Evolutionary conservation across 2,113 vertebrate species (phyloP), one percentile per base, ranked within the genome.

Genomic region (Polyodon spathula): DNA sequence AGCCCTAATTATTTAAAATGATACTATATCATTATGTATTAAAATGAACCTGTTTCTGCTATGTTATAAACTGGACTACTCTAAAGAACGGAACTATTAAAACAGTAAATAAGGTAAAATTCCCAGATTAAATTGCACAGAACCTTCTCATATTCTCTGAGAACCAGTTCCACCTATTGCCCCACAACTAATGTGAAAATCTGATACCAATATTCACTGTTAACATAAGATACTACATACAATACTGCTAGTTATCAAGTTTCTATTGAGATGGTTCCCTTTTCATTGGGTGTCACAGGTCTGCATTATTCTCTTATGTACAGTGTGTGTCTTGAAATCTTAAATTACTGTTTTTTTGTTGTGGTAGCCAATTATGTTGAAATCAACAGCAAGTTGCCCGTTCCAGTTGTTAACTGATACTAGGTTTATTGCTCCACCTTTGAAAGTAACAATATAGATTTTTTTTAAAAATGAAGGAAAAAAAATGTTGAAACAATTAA

Each of bases 271-370:
- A 4, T 27, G 14, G 51, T 73, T 68, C 69, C 56, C 66, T 60
- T 6, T 9, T 40, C 17, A 6, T 50, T 56, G 4, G 40, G 40
- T 11, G 8, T 15, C 16, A 10, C 3, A n/a, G 17, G 16, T 50
- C 46, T 51, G 51, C 61, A 63, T 52, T 72, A 65, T 56, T 16
- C 8, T 14, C 41, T 52, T 57, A 27, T n/a, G 58, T 51, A 16
- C 43, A 44, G 52, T 14, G 65, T 69, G 67, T 73, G 66, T 72
- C 65, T 60, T 50, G 11, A 56, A 40, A 51, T 75, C 51, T 78
- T 40, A 38, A 40, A 59, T 78, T 74, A 63, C 52, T 10, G 38
- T 71, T 71, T 74, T 77, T 65, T 75, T 71, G 60, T 55, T 6
- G 2, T 5, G 16, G 3, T 63, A 68, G 68, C 60, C 11, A 60